Evolutionary conservation across 1,140 invertebrate genomes (phyloP), one percentile per base, ranked within the genome.

Genomic region (Nasonia giraulti): DNA sequence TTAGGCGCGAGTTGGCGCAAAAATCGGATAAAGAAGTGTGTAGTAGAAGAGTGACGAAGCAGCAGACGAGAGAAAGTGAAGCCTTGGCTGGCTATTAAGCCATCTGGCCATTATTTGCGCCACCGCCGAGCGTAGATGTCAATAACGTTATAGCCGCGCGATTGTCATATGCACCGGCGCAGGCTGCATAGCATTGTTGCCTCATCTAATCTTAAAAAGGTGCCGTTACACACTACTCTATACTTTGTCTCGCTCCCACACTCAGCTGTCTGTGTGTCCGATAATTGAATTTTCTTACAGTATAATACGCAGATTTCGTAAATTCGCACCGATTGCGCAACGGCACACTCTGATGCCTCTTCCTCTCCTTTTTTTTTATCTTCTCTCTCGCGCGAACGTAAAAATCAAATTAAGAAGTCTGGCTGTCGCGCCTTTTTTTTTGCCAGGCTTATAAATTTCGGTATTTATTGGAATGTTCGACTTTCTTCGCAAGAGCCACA

Each of bases 81-180:
- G 23, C 75, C 75, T 82, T 62, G 75, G 40, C 31, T 73, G 44
- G 2, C 31, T 83, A 83, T 83, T 86, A 82, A 86, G 80, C 23
- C 85, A 86, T 83, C 80, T 79, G 74, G n/a, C 74, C 75, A 86
- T 86, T 83, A 80, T 86, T 85, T 82, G 74, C 74, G 62, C 66
- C 74, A 86, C 27, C 74, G 75, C 27, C 27, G 27, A 27, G 27
- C 66, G 80, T 79, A 85, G 68, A 82, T 85, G 80, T 86, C 76
- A 83, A 83, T 82, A 85, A 79, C 55, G n/a, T 27, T 27, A 27
- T 81, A 33, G 47, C 23, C 8, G 62, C 47, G 27, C 27, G 66
- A 85, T 85, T 80, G 33, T 80, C 71, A 75, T 80, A 66, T 84
- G 55, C 78, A 40, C n/a, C 37, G n/a, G 66, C 47, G 33, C 27